These are phyloP conservation scores for Macropis europaea DNA, from an alignment of 2,888 invertebrate species.

Conservation along the genomic window DNA sequence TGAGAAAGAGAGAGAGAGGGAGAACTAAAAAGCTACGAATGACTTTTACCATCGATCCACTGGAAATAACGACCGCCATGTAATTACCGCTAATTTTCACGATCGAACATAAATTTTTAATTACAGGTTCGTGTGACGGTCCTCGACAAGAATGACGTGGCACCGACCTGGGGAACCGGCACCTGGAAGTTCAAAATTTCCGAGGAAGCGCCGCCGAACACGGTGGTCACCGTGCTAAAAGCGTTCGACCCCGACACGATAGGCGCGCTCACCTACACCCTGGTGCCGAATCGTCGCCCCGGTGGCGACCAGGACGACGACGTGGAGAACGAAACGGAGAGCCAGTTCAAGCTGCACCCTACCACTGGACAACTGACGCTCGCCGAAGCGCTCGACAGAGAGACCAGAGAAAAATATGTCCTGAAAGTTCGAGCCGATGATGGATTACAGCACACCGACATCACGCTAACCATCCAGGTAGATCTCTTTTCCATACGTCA, in stretches of 20 bases:
- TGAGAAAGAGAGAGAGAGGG: too few relatives aligned
- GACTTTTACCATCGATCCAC: slow-evolving; percentile 3
- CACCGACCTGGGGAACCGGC: slow-evolving; percentile 91
- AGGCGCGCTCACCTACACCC: slow-evolving; percentile 83
- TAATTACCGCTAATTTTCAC: slow-evolving; percentile 10
- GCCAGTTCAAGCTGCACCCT: slow-evolving; percentile 87
- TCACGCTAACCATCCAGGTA: slow-evolving; percentile 89
- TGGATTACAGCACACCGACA: slow-evolving; percentile 92
- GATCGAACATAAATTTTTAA: slow-evolving; percentile 44
- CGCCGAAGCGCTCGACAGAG: slow-evolving; percentile 91
- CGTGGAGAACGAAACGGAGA: slow-evolving; percentile 79
- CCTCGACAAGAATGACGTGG: slow-evolving; percentile 96
- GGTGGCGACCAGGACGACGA: slow-evolving; percentile 19
- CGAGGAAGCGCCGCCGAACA: slow-evolving; percentile 92
- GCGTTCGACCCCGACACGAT: slow-evolving; percentile 94
- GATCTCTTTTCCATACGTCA: slow-evolving; percentile 65
- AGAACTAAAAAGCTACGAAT: neutral
- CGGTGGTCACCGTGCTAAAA: slow-evolving; percentile 87
- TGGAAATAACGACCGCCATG: neutral
- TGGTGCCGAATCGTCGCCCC: slow-evolving; percentile 46
- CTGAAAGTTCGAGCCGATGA: slow-evolving; percentile 92
- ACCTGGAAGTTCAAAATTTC: slow-evolving; percentile 89
- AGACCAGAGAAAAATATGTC: slow-evolving; percentile 89
- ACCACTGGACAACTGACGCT: slow-evolving; percentile 87
- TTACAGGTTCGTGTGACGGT: slow-evolving; percentile 92